phyloP scores from a whole-genome alignment of 1,140 invertebrate genomes.

The Drosophila lowei region DNA sequence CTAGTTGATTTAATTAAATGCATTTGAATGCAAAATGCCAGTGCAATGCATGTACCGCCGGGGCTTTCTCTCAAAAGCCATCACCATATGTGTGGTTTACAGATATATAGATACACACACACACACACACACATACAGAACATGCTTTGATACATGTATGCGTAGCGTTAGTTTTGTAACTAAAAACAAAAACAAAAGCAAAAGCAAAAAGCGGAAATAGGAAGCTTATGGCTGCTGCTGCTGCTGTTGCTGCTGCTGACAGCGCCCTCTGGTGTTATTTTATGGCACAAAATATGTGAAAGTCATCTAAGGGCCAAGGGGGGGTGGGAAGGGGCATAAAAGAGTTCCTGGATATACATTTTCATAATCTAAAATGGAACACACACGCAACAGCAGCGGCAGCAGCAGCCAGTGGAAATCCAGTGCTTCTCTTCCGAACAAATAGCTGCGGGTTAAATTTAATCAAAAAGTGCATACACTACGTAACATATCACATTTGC shows the following conservation, averaged over 20 bases:
- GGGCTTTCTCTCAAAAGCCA: constrained; percentile 41
- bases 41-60: constrained; percentile 68
- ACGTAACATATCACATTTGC: constrained; percentile 13
- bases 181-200: constrained; percentile 39
- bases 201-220: constrained; percentile 69
- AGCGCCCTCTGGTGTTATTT: constrained; percentile 77
- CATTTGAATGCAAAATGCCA: constrained; percentile 77
- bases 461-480: constrained; percentile 57
- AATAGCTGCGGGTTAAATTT: constrained; percentile 60
- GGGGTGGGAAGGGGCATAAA: background rate
- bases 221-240: constrained; percentile 45
- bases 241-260: constrained; percentile 50
- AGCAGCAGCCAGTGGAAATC: background rate
- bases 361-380: constrained; percentile 56
- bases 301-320: constrained; percentile 11
- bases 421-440: constrained; percentile 7
- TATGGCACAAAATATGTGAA: constrained; percentile 67
- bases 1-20: constrained; percentile 80
- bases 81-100: constrained; percentile 68
- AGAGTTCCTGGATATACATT: constrained; percentile 29
- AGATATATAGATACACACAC: constrained; percentile 11
- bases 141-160: constrained; percentile 7
- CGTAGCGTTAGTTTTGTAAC: constrained; percentile 40
- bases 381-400: background rate
- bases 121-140: background rate